A percentile compares a stretch with the other conserved stretches of the same genome.
Conservation (phyloP, 2,113 vertebrate genomes). For the Struthio camelus region DNA sequence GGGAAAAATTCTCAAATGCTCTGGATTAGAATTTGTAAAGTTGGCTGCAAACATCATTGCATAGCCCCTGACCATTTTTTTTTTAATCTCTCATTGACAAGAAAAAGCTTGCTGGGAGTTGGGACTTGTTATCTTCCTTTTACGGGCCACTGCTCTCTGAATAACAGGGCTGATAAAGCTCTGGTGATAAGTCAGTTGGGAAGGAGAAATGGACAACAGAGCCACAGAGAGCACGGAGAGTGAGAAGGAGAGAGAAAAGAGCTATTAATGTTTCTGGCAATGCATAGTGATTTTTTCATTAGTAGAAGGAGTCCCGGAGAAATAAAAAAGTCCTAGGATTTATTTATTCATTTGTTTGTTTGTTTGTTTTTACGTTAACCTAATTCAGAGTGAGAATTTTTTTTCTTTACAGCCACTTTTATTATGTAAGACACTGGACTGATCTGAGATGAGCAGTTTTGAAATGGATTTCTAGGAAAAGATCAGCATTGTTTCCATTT, state of each 20-base stretch:
- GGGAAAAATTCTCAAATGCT: slow-evolving; percentile 45
- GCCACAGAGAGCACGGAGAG: background rate
- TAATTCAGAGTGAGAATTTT: background rate
- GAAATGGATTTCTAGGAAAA: background rate
- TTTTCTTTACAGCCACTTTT: background rate
- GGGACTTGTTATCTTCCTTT: slow-evolving; percentile 71
- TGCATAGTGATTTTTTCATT: background rate
- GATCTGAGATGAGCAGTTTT: background rate
- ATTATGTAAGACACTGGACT: background rate
- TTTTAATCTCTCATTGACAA: slow-evolving; percentile 75
- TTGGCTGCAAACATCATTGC: slow-evolving; percentile 52
- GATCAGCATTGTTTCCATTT: background rate
- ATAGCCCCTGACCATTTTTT: slow-evolving; percentile 31
- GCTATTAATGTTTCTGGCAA: background rate
- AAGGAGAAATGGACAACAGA: slow-evolving; percentile 53
- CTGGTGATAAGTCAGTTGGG: slow-evolving; percentile 31
- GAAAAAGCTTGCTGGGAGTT: slow-evolving; percentile 54
- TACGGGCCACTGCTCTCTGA: slow-evolving; percentile 58
- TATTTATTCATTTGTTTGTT: background rate
- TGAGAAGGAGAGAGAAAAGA: background rate
- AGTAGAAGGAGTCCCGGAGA: background rate
- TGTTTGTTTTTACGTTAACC: background rate
- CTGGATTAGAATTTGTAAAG: slow-evolving; percentile 39
- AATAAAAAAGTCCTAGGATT: background rate
- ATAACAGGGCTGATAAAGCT: slow-evolving; percentile 32